Percentiles rank a stretch among this genome's conserved stretches.
Evolutionary conservation across 2,888 invertebrate species (phyloP).

Genomic region (Zelleria hepariella): DNA sequence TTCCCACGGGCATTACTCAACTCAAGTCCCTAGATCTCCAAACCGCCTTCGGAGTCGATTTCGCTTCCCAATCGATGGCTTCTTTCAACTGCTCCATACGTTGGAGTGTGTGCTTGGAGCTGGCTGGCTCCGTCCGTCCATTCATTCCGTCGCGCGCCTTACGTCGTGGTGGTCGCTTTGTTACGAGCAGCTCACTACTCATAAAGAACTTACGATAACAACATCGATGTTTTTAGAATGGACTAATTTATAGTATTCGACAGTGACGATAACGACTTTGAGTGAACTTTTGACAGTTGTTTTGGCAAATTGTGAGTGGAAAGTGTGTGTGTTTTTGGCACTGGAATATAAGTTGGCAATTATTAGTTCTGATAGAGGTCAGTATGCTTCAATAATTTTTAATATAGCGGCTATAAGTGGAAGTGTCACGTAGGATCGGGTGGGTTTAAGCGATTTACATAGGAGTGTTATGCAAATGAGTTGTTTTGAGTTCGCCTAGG

Average conservation of each 20-base stretch:
- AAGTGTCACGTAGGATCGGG: neutral
- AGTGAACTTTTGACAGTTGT: neutral
- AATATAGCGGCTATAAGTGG: neutral
- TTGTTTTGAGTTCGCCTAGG: slow-evolving; percentile 5
- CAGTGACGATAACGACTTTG: neutral
- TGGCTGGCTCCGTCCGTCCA: slow-evolving; percentile 10
- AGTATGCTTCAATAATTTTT: slow-evolving; percentile 3
- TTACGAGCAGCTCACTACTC: slow-evolving; percentile 3
- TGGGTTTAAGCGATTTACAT: neutral
- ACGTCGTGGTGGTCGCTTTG: slow-evolving; percentile 40
- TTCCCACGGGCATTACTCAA: neutral
- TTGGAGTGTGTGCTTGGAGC: neutral
- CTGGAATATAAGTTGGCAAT: neutral
- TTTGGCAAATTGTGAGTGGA: neutral
- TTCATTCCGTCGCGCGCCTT: slow-evolving; percentile 60
- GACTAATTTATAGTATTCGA: neutral
- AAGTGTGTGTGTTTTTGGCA: neutral
- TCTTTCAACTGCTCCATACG: slow-evolving; percentile 13
- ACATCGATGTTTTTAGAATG: slow-evolving; percentile 11
- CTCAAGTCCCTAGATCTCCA: neutral
- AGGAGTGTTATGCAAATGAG: slow-evolving; percentile 11
- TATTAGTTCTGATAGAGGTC: neutral
- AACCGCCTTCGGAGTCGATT: slow-evolving; percentile 11
- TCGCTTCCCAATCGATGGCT: slow-evolving; percentile 20
- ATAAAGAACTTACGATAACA: slow-evolving; percentile 17